Percentiles rank a stretch among this genome's conserved stretches.
Evolutionary conservation across 2,888 invertebrate genomes (phyloP).

Genomic region (Plagodis dolabraria): DNA sequence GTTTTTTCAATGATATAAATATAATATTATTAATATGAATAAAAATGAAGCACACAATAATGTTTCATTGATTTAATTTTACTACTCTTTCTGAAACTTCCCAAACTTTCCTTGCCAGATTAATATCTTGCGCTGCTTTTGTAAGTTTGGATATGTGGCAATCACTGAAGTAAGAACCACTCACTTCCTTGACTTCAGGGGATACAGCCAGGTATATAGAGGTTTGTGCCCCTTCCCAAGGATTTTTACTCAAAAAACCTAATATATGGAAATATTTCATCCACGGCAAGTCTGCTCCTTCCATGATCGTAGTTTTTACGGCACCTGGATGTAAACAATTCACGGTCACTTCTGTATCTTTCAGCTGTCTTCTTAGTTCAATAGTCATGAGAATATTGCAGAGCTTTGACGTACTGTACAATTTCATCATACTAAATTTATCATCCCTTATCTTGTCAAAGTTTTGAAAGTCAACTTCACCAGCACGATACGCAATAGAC

Average conservation of each 20-base stretch:
- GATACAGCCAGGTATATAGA: slow-evolving; percentile 80
- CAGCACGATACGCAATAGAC: slow-evolving; percentile 54
- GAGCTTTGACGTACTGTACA: slow-evolving; percentile 86
- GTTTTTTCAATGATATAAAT: too few species aligned
- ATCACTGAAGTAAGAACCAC: slow-evolving; percentile 87
- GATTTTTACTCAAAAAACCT: slow-evolving; percentile 47
- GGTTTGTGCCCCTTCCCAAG: slow-evolving; percentile 75
- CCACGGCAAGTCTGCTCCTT: slow-evolving; percentile 59
- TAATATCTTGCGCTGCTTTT: slow-evolving; percentile 72
- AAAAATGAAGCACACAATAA: too few species aligned
- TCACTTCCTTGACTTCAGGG: slow-evolving; percentile 81
- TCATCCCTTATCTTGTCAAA: slow-evolving; percentile 47
- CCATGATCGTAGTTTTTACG: slow-evolving; percentile 77
- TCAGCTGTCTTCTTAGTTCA: slow-evolving; percentile 88
- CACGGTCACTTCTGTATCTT: slow-evolving; percentile 88
- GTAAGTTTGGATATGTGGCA: slow-evolving; percentile 69
- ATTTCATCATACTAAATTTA: slow-evolving; percentile 32
- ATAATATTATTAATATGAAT: too few species aligned
- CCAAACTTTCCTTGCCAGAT: slow-evolving; percentile 86
- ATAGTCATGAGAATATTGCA: slow-evolving; percentile 90
- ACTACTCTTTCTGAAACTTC: slow-evolving; percentile 74
- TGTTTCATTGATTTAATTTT: slow-evolving; percentile 10
- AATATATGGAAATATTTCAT: slow-evolving; percentile 59
- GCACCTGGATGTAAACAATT: slow-evolving; percentile 92
- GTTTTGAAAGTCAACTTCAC: slow-evolving; percentile 55